A percentile compares a stretch with the other conserved stretches of the same genome.
Evolutionary conservation across 2,113 vertebrate species (phyloP).

Genomic region (Psittacus erithacus): DNA sequence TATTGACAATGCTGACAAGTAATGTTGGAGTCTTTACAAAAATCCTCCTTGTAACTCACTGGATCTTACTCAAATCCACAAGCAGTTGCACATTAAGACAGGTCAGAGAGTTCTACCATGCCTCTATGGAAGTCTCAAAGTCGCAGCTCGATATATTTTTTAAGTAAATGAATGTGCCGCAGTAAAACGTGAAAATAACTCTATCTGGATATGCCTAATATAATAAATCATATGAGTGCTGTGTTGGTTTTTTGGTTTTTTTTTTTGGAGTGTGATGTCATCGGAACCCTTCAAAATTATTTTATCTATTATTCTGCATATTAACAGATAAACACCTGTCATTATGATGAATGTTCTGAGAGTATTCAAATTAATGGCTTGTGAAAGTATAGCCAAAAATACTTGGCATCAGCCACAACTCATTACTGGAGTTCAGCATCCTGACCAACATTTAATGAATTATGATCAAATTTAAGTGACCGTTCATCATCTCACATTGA

Average conservation of each 20-base stretch:
- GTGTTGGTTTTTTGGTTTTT: background rate
- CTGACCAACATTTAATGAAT: slow-evolving; percentile 8
- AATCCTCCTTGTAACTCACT: background rate
- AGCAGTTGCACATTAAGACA: background rate
- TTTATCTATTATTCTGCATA: background rate
- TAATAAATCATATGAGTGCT: background rate
- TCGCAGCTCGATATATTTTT: background rate
- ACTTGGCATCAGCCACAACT: background rate
- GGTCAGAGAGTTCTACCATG: background rate
- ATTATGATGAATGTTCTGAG: background rate
- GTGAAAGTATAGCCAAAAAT: slow-evolving; percentile 4
- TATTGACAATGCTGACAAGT: background rate
- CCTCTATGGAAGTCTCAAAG: background rate
- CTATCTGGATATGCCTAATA: background rate
- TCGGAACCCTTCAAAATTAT: slow-evolving; percentile 2
- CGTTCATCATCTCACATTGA: background rate
- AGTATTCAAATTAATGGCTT: background rate
- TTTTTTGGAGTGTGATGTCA: background rate
- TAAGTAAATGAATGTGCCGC: background rate
- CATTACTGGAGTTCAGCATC: slow-evolving; percentile 21
- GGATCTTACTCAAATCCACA: background rate
- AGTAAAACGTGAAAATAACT: slow-evolving; percentile 1
- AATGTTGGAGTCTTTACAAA: background rate
- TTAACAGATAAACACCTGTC: slow-evolving; percentile 3
- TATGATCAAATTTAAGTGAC: slow-evolving; percentile 33